Evolutionary conservation across 2,113 vertebrate species (phyloP), one percentile per base, ranked within the genome.

Genomic region (Periophthalmus modestus): DNA sequence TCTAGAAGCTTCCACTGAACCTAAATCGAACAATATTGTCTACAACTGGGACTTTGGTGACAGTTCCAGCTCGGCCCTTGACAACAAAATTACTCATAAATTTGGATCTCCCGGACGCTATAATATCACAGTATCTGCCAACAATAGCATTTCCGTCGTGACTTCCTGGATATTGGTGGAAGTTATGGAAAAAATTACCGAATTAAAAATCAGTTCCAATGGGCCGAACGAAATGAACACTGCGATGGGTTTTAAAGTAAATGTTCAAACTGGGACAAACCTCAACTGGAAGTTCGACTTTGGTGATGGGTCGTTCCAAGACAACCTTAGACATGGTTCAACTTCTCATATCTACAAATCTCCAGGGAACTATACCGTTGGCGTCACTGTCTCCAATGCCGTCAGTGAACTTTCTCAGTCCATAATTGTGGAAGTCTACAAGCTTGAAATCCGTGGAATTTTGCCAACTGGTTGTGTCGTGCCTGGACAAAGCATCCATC

Each of bases 11-110:
- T 69, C 74, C 0, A 36, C 82, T 7, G 68, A 81, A 47, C 93
- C 94, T 2, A 89, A 87, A 4, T 5, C 66, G 21, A 68, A 73
- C 2, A 74, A 71, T 9, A 68, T 88, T 1, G 3, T 85, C 46
- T 93, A 92, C 71, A 88, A 52, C 0, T 95, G 94, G 94, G 79
- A 92, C 67, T 94, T 94, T 73, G 89, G 82, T 0, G 92, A 94
- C 19, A 78, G 83, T 18, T 89, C 92, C 7, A 39, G 75, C 39
- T 23, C 66, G n/a, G 36, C 85, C 21, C 84, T 74, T 67, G 79
- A 75, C 28, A 2, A 1, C 19, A 80, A 74, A 69, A 78, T 91
- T 63, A 66, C 4, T 18, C 89, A 87, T 55, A 61, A 57, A 28
- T 94, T 92, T 79, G 71, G 18, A 39, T 81, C 66, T 36, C 80